Evolutionary conservation across 2,888 invertebrate species (phyloP).

Genomic region (Heliconius charithonia): DNA sequence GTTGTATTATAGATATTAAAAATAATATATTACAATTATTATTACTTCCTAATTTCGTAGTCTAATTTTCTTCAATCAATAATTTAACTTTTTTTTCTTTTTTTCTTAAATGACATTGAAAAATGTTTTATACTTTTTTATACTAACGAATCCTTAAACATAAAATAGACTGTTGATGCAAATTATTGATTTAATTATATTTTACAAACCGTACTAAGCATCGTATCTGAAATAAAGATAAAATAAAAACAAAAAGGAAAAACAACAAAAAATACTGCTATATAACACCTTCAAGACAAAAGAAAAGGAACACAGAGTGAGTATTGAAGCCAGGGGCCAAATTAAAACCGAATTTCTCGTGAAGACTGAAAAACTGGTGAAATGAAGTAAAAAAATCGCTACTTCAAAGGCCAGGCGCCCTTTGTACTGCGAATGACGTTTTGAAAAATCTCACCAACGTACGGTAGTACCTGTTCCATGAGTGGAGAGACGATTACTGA

Average conservation of each 20-base stretch:
- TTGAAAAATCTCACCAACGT: conserved; percentile 25
- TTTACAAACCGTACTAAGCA: no score
- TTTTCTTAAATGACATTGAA: no score
- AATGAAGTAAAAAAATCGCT: conserved; percentile 40
- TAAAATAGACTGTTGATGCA: no score
- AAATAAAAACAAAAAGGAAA: neutral
- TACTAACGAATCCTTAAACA: no score
- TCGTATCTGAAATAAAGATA: neutral
- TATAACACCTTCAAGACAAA: conserved; percentile 28
- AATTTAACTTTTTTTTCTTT: no score
- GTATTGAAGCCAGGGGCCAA: conserved; percentile 33
- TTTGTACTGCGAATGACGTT: conserved; percentile 40
- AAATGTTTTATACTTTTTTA: no score
- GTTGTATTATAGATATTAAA: no score
- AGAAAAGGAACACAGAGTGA: conserved; percentile 22
- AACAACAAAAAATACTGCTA: neutral
- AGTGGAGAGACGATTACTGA: conserved; percentile 14
- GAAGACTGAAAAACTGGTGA: conserved; percentile 42
- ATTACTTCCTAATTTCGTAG: no score
- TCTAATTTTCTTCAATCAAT: no score
- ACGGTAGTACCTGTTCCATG: neutral
- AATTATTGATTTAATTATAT: no score
- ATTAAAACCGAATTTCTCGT: conserved; percentile 48
- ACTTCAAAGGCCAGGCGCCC: conserved; percentile 43
- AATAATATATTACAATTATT: no score